Conservation (phyloP, 2,797 vertebrate species). For the Syngnathus rostellatus region DNA sequence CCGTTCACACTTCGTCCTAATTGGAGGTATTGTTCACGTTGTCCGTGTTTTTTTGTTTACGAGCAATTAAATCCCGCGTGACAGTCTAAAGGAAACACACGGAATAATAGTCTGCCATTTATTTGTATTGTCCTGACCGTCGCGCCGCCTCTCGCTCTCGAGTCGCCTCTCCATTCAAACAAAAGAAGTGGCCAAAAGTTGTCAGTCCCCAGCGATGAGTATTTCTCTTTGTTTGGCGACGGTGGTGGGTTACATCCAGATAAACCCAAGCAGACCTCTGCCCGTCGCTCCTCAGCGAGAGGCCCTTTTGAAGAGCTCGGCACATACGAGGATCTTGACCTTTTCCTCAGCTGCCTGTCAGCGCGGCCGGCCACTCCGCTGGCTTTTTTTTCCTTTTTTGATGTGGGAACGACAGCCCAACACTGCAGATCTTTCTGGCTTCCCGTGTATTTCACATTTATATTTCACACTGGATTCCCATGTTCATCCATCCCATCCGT, state of each 20-base stretch:
- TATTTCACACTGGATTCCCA: neutral
- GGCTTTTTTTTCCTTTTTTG: neutral
- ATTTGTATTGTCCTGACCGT: neutral
- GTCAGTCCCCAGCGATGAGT: neutral
- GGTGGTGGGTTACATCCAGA: constrained; percentile 1
- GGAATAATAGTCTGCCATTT: neutral
- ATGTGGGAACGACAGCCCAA: neutral
- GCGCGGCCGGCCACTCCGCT: neutral
- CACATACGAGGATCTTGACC: constrained; percentile 4
- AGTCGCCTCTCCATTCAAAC: neutral
- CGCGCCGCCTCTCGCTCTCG: neutral
- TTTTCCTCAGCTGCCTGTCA: constrained; percentile 5
- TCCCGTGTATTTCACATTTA: neutral
- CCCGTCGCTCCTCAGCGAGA: neutral
- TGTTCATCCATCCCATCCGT: neutral
- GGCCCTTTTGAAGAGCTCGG: constrained; percentile 1
- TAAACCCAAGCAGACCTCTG: neutral
- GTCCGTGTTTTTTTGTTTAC: neutral
- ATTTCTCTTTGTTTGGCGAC: neutral
- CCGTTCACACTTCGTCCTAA: neutral
- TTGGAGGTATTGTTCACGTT: neutral
- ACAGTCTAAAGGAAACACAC: neutral
- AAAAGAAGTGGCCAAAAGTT: neutral
- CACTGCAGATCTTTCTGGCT: neutral
- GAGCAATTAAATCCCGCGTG: neutral